Conservation (phyloP, 2,888 invertebrate genomes). For the Lycaena phlaeas region DNA sequence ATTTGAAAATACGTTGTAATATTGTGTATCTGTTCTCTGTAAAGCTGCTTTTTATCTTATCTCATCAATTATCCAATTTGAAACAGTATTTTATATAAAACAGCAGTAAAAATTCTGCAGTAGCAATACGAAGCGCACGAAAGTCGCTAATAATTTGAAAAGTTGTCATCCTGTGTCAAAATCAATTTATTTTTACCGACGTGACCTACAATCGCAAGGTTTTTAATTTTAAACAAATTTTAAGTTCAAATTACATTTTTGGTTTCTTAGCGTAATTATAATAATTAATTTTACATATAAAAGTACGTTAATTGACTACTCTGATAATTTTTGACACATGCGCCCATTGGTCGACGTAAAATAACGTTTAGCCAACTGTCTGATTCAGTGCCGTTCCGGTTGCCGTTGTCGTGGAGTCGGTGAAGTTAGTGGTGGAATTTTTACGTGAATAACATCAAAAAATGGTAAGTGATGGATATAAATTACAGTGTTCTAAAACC, state of each 20-base stretch:
- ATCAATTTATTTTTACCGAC: not conserved
- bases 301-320: conserved; percentile 40
- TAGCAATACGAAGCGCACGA: conserved; percentile 24
- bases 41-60: conserved; percentile 33
- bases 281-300: conserved; percentile 15
- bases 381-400: conserved; percentile 68
- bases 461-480: conserved; percentile 68
- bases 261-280: not conserved
- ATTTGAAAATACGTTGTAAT: conserved; percentile 29
- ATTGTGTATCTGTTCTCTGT: conserved; percentile 21
- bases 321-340: conserved; percentile 61
- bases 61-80: conserved; percentile 27
- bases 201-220: not conserved
- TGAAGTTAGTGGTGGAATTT: conserved; percentile 67
- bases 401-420: conserved; percentile 67
- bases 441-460: conserved; percentile 70
- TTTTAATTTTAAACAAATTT: conserved; percentile 12
- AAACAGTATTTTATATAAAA: conserved; percentile 25
- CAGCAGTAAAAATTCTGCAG: not conserved
- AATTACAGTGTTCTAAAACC: conserved; percentile 45
- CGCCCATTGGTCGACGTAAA: conserved; percentile 58
- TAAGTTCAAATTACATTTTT: conserved; percentile 10
- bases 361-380: conserved; percentile 59
- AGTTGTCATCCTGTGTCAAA: conserved; percentile 32
- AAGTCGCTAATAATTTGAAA: conserved; percentile 35